A percentile compares a stretch with the other conserved stretches of the same genome.
Evolutionary conservation across 2,113 vertebrate genomes (phyloP).

Genomic region (Trematocara macrostoma): DNA sequence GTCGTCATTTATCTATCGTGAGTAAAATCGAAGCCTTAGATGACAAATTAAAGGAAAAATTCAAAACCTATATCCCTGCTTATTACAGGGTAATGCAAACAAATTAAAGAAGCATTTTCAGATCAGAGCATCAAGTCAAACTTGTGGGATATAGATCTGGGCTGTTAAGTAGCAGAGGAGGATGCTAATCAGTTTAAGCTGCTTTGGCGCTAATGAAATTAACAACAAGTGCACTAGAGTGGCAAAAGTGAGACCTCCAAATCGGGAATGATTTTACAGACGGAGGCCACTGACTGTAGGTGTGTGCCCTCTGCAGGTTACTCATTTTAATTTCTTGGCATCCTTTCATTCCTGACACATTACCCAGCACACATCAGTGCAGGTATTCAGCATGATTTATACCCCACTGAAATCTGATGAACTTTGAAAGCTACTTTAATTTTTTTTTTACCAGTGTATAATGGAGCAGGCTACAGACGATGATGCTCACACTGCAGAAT

Average conservation of each 20-base stretch:
- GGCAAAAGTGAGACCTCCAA: background rate
- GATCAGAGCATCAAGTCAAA: background rate
- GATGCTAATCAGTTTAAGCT: background rate
- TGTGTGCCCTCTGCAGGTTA: background rate
- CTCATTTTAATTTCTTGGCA: background rate
- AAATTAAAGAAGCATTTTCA: background rate
- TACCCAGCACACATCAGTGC: background rate
- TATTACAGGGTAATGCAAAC: background rate
- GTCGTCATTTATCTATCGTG: background rate
- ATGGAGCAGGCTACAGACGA: background rate
- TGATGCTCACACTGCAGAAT: background rate
- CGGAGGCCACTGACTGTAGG: background rate
- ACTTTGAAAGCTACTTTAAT: background rate
- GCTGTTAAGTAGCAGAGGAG: background rate
- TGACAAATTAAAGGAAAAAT: background rate
- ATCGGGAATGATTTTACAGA: background rate
- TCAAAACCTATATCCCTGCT: background rate
- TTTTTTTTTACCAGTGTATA: background rate
- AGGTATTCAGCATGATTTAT: background rate
- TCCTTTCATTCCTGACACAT: background rate
- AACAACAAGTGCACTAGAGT: background rate
- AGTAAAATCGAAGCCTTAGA: background rate
- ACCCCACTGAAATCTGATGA: rapidly evolving
- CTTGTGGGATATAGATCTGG: background rate
- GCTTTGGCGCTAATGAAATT: background rate